Evolutionary conservation across 2,113 vertebrate species (phyloP).

Genomic region (Canis aureus): DNA sequence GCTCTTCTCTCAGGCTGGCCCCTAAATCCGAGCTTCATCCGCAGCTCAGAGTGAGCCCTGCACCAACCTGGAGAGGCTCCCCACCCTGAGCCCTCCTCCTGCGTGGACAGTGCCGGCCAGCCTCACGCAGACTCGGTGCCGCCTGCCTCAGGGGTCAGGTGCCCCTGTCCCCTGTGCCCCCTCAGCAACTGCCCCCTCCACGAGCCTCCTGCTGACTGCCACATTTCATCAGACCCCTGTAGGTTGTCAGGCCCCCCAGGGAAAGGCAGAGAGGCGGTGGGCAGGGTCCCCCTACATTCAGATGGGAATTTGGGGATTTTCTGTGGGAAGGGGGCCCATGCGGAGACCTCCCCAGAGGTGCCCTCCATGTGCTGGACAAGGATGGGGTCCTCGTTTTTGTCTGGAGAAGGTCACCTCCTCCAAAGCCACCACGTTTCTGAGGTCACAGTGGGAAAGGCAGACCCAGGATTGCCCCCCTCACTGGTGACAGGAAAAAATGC

Average conservation of each 20-base stretch:
- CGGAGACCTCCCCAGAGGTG: accelerated
- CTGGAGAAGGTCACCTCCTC: neutral
- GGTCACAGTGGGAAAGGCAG: neutral
- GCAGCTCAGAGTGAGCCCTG: neutral
- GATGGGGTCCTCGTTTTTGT: neutral
- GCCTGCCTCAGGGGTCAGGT: neutral
- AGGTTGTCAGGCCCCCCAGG: accelerated
- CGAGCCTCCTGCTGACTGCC: neutral
- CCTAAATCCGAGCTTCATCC: accelerated
- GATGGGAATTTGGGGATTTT: neutral
- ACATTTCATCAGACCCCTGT: neutral
- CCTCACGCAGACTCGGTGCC: neutral
- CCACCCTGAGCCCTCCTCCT: neutral
- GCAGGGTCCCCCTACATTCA: accelerated
- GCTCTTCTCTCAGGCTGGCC: accelerated
- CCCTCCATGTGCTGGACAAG: accelerated
- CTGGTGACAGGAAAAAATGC: neutral
- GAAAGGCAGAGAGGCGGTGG: accelerated
- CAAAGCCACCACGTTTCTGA: accelerated
- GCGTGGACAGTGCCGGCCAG: neutral
- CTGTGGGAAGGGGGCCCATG: accelerated
- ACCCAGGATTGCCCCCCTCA: neutral
- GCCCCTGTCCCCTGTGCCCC: neutral
- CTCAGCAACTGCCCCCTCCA: neutral
- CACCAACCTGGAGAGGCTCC: neutral